Evolutionary conservation across 2,797 vertebrate genomes (phyloP).

Genomic region (Betta splendens): DNA sequence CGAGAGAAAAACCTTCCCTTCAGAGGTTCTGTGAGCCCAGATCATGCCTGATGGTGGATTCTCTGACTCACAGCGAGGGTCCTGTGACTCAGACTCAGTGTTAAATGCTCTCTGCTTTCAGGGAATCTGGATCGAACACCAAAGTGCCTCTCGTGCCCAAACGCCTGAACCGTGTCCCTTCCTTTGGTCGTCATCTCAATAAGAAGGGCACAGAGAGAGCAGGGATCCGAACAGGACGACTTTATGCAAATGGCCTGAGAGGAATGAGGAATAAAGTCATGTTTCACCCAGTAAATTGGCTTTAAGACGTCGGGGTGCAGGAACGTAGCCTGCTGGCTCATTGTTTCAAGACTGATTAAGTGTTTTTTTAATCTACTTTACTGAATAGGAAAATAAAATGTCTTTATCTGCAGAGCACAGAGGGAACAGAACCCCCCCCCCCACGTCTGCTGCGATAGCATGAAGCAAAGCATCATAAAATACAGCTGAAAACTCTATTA

Average conservation of each 20-base stretch:
- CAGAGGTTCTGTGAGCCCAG: not conserved
- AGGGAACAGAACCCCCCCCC: not conserved
- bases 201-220: not conserved
- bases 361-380: slow-evolving; percentile 1
- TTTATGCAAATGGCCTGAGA: not conserved
- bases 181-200: slow-evolving; percentile 43
- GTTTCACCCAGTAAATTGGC: slow-evolving; percentile 11
- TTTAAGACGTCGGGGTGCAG: not conserved
- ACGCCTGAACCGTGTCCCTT: slow-evolving; percentile 58
- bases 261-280: not conserved
- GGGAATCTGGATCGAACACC: slow-evolving; percentile 72
- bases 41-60: no score
- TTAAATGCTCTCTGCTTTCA: slow-evolving; percentile 68
- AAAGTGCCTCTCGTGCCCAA: slow-evolving; percentile 72
- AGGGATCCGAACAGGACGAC: not conserved
- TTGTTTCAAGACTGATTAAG: not conserved
- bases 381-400: not conserved
- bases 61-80: not conserved
- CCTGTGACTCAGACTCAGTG: slow-evolving; percentile 55
- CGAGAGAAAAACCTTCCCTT: not conserved
- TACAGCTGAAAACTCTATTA: slow-evolving; percentile 3
- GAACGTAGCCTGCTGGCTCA: not conserved
- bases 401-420: not conserved
- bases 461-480: not conserved
- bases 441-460: not conserved